These are phyloP conservation scores for Balanococcus diminutus DNA, from an alignment of 2,888 invertebrate species.

Conservation along the genomic window DNA sequence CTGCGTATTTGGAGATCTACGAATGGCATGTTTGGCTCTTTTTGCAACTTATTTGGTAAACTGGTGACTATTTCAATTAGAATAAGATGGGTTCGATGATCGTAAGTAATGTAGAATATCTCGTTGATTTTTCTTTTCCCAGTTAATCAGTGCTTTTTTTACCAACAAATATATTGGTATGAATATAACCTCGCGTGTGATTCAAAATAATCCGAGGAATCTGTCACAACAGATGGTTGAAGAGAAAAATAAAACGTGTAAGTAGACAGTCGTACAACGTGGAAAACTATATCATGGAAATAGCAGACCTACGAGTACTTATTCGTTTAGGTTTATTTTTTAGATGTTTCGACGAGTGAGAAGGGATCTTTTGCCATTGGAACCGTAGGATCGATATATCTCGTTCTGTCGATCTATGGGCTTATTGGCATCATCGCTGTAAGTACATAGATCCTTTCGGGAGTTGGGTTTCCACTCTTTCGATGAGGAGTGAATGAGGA, in stretches of 20 bases:
- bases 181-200: background rate
- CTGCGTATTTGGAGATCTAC: background rate
- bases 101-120: too few species aligned
- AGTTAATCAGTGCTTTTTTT: background rate
- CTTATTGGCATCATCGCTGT: background rate
- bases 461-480: background rate
- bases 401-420: background rate
- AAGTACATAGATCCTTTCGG: background rate
- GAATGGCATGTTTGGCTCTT: background rate
- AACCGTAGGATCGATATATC: background rate
- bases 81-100: too few species aligned
- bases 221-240: background rate
- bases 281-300: background rate
- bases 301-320: too few species aligned
- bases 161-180: background rate
- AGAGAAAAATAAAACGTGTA: background rate
- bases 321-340: background rate
- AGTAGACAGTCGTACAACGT: background rate
- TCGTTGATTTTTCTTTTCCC: background rate
- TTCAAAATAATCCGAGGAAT: background rate
- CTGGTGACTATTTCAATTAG: background rate
- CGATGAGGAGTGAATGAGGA: too few species aligned
- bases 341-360: background rate
- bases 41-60: background rate
- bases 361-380: background rate